Evolutionary conservation across 1,140 invertebrate genomes (phyloP), one percentile per base, ranked within the genome.

Genomic region (Ceratina calcarata): DNA sequence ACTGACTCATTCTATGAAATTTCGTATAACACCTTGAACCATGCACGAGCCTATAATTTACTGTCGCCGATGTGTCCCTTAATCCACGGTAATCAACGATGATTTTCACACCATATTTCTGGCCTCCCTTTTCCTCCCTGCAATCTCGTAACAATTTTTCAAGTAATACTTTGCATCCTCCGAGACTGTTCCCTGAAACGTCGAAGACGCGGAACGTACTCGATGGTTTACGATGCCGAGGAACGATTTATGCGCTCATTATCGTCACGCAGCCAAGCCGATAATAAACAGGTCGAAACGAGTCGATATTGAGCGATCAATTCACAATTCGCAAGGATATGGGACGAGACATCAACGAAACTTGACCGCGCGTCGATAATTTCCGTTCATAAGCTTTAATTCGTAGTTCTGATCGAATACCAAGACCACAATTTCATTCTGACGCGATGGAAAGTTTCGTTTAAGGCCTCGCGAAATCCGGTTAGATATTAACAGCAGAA

Each of bases 261-360:
- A 68, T 45, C 66, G 49, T 15, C 65, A 24, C 32, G 32, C 51
- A 69, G n/a, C 32, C 22, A 72, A 68, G 49, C 18, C 45, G 51
- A 79, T 82, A 82, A 82, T 73, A 22, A 15, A 6, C 13, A 22
- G 45, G 37, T 73, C 22, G 66, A 27, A 24, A 18, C 37, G 12
- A 20, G 8, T 69, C 15, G 64, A 67, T 82, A 79, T 82, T 57
- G 72, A 82, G 70, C 77, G 58, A 81, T 81, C 60, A 75, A 74
- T 32, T 65, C 37, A 45, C 37, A 45, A 45, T 45, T 6, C 6
- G 37, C 6, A 60, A 74, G 51, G 69, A 79, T 74, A 58, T 55
- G 32, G 51, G 65, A 3, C 32, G 37, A 66, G 22, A 16, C 37
- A 22, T n/a, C 1, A 10, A 61, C n/a, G 37, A n/a, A 18, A 32